Conservation (phyloP, 2,797 vertebrate species). For the Selene dorsalis region DNA sequence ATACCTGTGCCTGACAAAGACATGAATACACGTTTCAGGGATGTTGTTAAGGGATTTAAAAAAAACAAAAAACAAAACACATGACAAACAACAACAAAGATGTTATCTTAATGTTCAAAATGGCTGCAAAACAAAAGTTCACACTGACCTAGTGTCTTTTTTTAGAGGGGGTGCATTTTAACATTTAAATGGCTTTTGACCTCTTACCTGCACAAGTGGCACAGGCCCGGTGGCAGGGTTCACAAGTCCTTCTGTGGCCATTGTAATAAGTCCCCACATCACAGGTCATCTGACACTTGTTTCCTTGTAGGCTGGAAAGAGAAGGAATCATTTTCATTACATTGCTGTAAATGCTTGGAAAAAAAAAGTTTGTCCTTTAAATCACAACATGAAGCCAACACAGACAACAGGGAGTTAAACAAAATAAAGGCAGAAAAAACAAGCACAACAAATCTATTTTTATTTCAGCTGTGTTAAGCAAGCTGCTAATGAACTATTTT, state of each 20-base stretch:
- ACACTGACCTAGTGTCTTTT: neutral
- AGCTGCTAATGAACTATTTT: conserved; percentile 2
- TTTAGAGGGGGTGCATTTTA: too few relatives aligned
- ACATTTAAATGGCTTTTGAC: neutral
- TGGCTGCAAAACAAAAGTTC: neutral
- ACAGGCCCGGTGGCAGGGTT: conserved; percentile 92
- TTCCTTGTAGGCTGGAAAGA: conserved; percentile 89
- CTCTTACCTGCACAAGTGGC: conserved; percentile 93
- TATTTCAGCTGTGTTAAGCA: neutral
- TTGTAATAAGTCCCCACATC: conserved; percentile 92
- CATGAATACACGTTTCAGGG: conserved; percentile 3
- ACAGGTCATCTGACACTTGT: conserved; percentile 91
- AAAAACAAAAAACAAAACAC: neutral
- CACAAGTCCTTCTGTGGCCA: conserved; percentile 90
- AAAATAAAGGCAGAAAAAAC: neutral
- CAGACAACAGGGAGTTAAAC: neutral
- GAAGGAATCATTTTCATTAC: neutral
- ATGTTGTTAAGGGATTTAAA: neutral
- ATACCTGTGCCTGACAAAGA: conserved; percentile 88
- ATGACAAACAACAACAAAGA: neutral
- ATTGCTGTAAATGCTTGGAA: neutral
- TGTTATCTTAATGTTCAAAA: neutral
- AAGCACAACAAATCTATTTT: neutral
- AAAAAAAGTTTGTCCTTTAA: neutral
- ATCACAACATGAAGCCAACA: neutral